Percentiles rank a stretch among this genome's conserved stretches.
Conservation (phyloP, 2,797 vertebrate genomes). For the Lepus townsendii region DNA sequence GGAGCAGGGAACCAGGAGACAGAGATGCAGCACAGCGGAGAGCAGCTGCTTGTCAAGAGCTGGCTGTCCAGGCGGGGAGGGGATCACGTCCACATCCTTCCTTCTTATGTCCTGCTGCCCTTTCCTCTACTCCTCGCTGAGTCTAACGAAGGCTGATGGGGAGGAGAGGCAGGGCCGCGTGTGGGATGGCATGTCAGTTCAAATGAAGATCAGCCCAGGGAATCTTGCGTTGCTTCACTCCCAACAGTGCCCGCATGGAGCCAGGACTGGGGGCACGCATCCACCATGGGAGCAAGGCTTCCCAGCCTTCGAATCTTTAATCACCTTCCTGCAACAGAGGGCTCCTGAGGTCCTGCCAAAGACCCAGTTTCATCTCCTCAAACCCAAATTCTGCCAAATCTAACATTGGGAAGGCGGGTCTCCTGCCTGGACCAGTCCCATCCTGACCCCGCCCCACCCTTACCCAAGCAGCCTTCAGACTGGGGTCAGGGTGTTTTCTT, state of each 20-base stretch:
- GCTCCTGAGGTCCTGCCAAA: not conserved
- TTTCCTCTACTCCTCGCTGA: constrained; percentile 38
- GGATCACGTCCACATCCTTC: not conserved
- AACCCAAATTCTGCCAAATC: not conserved
- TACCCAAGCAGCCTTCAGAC: not conserved
- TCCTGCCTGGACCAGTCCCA: not conserved
- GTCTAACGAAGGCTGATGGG: constrained; percentile 56
- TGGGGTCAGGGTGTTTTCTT: not conserved
- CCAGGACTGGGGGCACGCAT: not conserved
- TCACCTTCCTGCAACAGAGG: not conserved
- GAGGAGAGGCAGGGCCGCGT: not conserved
- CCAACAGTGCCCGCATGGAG: not conserved
- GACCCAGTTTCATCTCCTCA: not conserved
- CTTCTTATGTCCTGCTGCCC: not conserved
- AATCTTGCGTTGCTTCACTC: not conserved
- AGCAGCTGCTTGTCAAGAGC: not conserved
- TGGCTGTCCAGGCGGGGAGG: not conserved
- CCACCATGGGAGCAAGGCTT: not conserved
- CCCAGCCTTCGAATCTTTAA: constrained; percentile 1
- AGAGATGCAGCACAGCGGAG: not conserved
- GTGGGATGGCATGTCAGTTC: constrained; percentile 15
- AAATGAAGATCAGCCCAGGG: constrained; percentile 18
- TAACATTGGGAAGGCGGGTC: not conserved
- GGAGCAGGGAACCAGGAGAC: not conserved
- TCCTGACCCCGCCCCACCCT: not conserved